phyloP scores from a whole-genome alignment of 2,888 invertebrate species.

The Siphonodentalium dalli region DNA sequence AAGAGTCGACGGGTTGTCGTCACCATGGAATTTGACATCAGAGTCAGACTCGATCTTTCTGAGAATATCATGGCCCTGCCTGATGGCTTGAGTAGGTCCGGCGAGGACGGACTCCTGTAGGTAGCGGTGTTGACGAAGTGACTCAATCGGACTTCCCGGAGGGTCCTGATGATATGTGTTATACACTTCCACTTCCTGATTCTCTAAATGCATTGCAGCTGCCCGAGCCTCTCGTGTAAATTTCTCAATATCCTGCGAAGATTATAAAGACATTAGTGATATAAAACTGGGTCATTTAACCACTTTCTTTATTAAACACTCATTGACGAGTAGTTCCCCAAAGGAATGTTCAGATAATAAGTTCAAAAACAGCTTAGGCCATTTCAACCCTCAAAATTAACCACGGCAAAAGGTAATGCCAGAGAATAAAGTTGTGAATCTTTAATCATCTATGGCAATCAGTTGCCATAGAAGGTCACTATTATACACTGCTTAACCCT shows the following conservation, averaged over 20 bases:
- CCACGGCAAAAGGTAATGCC: no score
- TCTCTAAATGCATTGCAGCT: conserved; percentile 72
- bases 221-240: conserved; percentile 72
- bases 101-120: conserved; percentile 51
- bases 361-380: no score
- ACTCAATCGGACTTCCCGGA: conserved; percentile 50
- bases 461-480: no score
- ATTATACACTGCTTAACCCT: no score
- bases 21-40: no score
- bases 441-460: no score
- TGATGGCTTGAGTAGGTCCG: conserved; percentile 48
- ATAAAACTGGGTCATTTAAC: background rate
- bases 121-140: conserved; percentile 50
- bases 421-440: no score
- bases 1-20: conserved; percentile 46
- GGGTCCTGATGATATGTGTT: conserved; percentile 70
- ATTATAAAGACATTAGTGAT: background rate
- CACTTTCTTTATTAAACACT: no score
- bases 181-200: conserved; percentile 69
- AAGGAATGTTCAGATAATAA: no score
- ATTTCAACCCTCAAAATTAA: no score
- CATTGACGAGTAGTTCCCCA: no score
- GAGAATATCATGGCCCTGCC: conserved; percentile 40
- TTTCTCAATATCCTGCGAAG: conserved; percentile 73
- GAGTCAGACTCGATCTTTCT: background rate